Percentiles rank a stretch among this genome's conserved stretches.
Conservation (phyloP, 2,113 vertebrate species). For the Leptodactylus fuscus region DNA sequence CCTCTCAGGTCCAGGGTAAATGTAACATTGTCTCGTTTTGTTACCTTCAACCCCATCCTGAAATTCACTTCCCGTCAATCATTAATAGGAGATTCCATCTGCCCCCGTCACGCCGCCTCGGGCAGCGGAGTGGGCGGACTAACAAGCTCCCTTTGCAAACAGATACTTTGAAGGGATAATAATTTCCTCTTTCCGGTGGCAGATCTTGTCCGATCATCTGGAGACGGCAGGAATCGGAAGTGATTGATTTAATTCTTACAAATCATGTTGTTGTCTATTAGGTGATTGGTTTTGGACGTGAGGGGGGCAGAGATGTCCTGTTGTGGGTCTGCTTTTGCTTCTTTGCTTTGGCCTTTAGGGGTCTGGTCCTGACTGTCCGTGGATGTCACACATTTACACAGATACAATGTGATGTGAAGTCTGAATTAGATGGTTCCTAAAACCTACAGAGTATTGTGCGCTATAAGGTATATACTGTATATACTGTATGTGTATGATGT, state of each 20-base stretch:
- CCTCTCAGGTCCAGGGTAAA: neutral
- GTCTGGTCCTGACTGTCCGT: too few relatives aligned
- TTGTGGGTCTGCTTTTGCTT: neutral
- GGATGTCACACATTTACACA: too few relatives aligned
- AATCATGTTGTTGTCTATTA: constrained; percentile 11
- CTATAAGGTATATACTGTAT: too few relatives aligned
- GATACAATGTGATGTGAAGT: too few relatives aligned
- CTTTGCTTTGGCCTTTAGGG: too few relatives aligned
- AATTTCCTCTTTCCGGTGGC: constrained; percentile 2
- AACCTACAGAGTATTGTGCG: too few relatives aligned
- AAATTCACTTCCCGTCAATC: constrained; percentile 6
- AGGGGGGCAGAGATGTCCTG: neutral
- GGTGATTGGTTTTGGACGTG: neutral
- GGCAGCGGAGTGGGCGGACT: neutral
- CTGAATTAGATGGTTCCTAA: too few relatives aligned
- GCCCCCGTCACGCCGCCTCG: constrained; percentile 5
- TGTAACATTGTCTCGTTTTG: constrained; percentile 1
- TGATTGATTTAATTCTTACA: constrained; percentile 41
- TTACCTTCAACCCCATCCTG: constrained; percentile 4
- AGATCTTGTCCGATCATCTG: constrained; percentile 5
- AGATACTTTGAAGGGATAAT: constrained; percentile 13
- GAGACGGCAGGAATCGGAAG: constrained; percentile 13
- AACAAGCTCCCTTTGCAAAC: constrained; percentile 14
- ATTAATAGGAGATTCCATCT: neutral
- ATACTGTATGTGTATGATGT: too few relatives aligned